Evolutionary conservation across 1,140 invertebrate species (phyloP), one percentile per base, ranked within the genome.

Genomic region (Phortica variegata): DNA sequence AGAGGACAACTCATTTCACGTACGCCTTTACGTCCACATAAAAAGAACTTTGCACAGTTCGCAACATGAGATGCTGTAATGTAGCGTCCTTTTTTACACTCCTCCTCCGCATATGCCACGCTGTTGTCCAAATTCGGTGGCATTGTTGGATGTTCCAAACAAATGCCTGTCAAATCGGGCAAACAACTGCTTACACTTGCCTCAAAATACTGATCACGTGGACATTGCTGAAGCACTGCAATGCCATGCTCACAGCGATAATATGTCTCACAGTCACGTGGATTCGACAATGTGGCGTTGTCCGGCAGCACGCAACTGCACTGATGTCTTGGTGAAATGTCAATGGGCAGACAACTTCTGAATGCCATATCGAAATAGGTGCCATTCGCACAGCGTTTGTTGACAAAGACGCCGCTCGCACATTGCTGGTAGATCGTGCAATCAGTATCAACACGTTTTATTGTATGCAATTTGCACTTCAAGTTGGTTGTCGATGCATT

Each of bases 251-350:
- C 13, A 32, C 63, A 54, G 3, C 47, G 43, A 52, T 62, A 69
- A 13, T 63, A 71, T 4, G 59, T 70, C 8, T 60, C 47, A 32
- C 66, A 71, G n/a, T 71, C 54, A 10, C 39, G 36, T 2, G 38
- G 10, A 41, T 70, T 68, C 6, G 37, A 6, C 21, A 69, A 21
- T 8, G 48, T 54, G 2, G 65, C 37, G 12, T 68, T 42, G 1
- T 61, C 47, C 9, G 63, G 65, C 23, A 69, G 29, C 13, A 70
- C 21, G 33, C 65, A 70, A 40, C 58, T 68, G 46, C 65, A 68
- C 31, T 66, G 61, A 39, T 63, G 60, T 0, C 38, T 46, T 0
- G 63, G 39, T 8, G 49, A 59, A 17, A 54, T 13, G 6, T 42
- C 17, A 6, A 59, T 51, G 3, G 63, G 61, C 3, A 56, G 20